phyloP scores from a whole-genome alignment of 1,140 invertebrate genomes.

The Ceratoteleas bidentatus region DNA sequence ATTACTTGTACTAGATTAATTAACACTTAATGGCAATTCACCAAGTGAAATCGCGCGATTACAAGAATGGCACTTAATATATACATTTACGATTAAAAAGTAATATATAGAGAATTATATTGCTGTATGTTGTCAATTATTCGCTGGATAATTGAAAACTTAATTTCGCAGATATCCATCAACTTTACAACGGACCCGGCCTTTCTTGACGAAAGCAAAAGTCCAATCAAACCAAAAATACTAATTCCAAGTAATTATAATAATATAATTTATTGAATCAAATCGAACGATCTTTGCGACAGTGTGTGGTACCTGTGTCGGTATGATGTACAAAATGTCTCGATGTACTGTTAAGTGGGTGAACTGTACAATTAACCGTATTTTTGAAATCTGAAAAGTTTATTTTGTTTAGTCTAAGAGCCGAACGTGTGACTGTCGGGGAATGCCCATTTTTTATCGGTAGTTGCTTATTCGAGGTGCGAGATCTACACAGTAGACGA shows the following conservation, averaged over 20 bases:
- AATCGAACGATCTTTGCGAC: constrained; percentile 38
- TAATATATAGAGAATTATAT: too few species aligned
- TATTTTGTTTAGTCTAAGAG: constrained; percentile 64
- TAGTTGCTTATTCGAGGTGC: constrained; percentile 44
- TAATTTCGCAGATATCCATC: constrained; percentile 6
- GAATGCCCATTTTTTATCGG: constrained; percentile 56
- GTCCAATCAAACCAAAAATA: constrained; percentile 40
- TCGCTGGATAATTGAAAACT: constrained; percentile 23
- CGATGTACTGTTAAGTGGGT: constrained; percentile 52
- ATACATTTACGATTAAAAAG: too few species aligned
- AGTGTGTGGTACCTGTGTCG: constrained; percentile 53
- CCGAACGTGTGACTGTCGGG: constrained; percentile 50
- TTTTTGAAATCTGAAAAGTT: constrained; percentile 63
- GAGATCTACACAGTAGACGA: constrained; percentile 16
- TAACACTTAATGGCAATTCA: neutral
- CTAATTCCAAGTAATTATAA: constrained; percentile 35
- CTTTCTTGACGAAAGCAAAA: constrained; percentile 14
- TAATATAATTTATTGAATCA: constrained; percentile 46
- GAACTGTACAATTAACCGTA: constrained; percentile 53
- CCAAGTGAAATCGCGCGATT: neutral
- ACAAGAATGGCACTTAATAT: neutral
- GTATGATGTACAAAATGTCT: constrained; percentile 61
- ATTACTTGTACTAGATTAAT: neutral
- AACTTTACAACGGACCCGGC: neutral
- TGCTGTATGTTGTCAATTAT: constrained; percentile 29